Conservation (phyloP, 2,797 vertebrate genomes). For the Echeneis naucrates region DNA sequence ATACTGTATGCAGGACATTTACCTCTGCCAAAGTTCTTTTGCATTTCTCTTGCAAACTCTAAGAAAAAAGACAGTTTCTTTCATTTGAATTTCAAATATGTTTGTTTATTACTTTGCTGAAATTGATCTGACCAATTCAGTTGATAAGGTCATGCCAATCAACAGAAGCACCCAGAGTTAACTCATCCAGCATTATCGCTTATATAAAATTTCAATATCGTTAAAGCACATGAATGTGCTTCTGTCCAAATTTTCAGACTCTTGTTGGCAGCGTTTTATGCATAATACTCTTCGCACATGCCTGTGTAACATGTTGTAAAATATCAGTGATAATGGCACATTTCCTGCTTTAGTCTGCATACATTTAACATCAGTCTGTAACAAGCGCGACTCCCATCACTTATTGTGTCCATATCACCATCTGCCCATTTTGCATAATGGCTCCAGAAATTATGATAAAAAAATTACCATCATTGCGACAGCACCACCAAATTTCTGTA, state of each 20-base stretch:
- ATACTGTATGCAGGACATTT: slow-evolving; percentile 31
- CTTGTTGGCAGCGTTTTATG: not conserved
- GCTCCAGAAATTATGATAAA: slow-evolving; percentile 62
- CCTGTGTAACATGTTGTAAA: slow-evolving; percentile 9
- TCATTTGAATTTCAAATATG: slow-evolving; percentile 60
- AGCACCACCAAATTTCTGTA: slow-evolving; percentile 50
- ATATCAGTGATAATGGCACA: slow-evolving; percentile 17
- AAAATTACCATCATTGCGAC: slow-evolving; percentile 61
- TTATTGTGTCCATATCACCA: slow-evolving; percentile 43
- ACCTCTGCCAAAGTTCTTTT: slow-evolving; percentile 34
- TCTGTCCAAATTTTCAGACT: not conserved
- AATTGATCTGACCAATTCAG: slow-evolving; percentile 36
- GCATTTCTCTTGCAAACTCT: slow-evolving; percentile 38
- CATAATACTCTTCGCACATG: not conserved
- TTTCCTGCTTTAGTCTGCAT: slow-evolving; percentile 34
- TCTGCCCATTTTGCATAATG: slow-evolving; percentile 63
- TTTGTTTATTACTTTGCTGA: slow-evolving; percentile 22
- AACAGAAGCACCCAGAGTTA: slow-evolving; percentile 14
- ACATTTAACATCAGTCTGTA: slow-evolving; percentile 40
- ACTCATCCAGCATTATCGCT: slow-evolving; percentile 15
- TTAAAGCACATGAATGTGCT: not conserved
- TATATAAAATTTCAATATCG: not conserved
- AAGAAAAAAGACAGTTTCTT: slow-evolving; percentile 19
- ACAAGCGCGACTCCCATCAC: slow-evolving; percentile 25
- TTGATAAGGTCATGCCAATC: slow-evolving; percentile 49